Conservation (phyloP, 2,113 vertebrate genomes). For the Cebus imitator region DNA sequence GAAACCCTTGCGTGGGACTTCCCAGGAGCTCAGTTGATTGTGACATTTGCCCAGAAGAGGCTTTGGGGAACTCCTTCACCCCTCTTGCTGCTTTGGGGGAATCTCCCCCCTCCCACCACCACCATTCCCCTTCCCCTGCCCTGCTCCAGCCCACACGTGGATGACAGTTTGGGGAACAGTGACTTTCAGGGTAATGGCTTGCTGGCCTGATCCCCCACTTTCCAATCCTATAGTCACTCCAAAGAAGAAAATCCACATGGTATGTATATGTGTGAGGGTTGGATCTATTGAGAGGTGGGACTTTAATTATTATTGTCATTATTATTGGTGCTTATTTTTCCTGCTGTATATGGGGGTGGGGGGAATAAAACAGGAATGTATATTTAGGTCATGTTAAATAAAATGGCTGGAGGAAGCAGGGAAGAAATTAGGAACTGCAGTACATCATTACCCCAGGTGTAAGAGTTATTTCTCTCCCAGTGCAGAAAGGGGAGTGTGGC, state of each 20-base stretch:
- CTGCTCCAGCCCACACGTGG: conserved; percentile 40
- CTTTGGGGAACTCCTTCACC: conserved; percentile 40
- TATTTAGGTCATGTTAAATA: conserved; percentile 72
- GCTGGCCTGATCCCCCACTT: conserved; percentile 19
- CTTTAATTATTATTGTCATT: conserved; percentile 66
- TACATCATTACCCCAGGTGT: conserved; percentile 11
- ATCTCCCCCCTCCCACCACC: not conserved
- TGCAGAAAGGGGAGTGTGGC: conserved; percentile 8
- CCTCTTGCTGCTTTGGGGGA: conserved; percentile 62
- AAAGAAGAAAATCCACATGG: conserved; percentile 66
- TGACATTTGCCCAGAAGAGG: conserved; percentile 43
- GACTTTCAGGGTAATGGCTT: conserved; percentile 52
- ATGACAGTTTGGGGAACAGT: conserved; percentile 53
- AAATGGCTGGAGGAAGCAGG: conserved; percentile 53
- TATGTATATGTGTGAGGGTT: conserved; percentile 58
- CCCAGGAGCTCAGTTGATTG: conserved; percentile 45
- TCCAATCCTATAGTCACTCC: conserved; percentile 59
- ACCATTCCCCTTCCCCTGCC: not conserved
- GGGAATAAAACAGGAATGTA: conserved; percentile 42
- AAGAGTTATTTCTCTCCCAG: conserved; percentile 45
- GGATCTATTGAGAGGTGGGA: conserved; percentile 23
- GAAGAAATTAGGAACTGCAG: conserved; percentile 30
- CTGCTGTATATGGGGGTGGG: conserved; percentile 41
- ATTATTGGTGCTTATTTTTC: conserved; percentile 73
- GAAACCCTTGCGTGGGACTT: conserved; percentile 50